Conservation (phyloP, 2,113 vertebrate species). For the Himantopus leucocephalus region DNA sequence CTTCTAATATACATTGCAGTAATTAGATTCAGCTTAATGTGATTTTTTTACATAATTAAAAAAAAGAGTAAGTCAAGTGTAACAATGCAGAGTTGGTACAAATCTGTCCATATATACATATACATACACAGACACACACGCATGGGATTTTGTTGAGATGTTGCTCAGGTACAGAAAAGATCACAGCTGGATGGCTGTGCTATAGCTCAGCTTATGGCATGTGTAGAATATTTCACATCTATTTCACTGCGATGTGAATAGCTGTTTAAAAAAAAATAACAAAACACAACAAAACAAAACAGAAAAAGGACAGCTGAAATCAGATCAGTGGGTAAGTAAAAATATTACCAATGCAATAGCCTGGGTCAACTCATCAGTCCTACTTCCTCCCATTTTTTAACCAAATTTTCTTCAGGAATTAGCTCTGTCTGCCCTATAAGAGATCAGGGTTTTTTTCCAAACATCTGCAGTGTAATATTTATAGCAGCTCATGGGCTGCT, state of each 20-base stretch:
- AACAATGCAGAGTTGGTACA: conserved; percentile 81
- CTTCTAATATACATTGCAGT: conserved; percentile 92
- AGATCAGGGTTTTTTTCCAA: background rate
- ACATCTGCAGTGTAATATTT: background rate
- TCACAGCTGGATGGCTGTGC: background rate
- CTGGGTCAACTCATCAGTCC: background rate
- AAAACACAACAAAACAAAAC: background rate
- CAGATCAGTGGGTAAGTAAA: background rate
- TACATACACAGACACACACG: conserved; percentile 52
- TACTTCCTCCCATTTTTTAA: background rate
- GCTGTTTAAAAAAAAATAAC: background rate
- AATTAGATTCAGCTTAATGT: conserved; percentile 92
- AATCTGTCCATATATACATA: conserved; percentile 73
- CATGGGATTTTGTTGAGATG: conserved; percentile 13
- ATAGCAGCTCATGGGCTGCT: background rate
- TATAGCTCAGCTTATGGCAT: background rate
- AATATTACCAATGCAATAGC: background rate
- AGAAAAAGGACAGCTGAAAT: background rate
- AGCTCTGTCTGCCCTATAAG: background rate
- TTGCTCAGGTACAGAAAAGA: conserved; percentile 52
- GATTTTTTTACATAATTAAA: conserved; percentile 88
- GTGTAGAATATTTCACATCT: background rate
- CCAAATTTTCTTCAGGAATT: background rate
- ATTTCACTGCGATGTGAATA: background rate
- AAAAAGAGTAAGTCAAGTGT: conserved; percentile 81